Base-by-base conservation (phyloP, 2,888 invertebrate genomes). In the Drosophila stalkeri region DNA sequence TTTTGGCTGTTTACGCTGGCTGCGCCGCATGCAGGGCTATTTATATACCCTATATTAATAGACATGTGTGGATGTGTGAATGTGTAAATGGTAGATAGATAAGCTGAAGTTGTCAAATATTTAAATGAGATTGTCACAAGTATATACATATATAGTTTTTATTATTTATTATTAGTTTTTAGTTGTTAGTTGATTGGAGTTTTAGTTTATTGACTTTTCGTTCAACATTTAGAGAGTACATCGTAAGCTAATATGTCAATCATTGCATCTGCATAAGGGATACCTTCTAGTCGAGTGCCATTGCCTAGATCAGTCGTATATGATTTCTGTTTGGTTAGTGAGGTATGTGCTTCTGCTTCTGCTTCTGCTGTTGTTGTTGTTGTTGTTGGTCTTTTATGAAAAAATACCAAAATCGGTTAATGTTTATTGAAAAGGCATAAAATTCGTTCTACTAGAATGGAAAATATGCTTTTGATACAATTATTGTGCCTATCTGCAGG, bases 351-450 rank as follows among this genome's bases (percentile, higher is more conserved):
- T 43, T 27, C 39, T 27, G 27, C 18, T 43, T 14, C n/a, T 65
- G 35, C 27, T 35, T 1, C 35, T 35, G 33, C 11, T 35, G 9
- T 1, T 37, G 37, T 37, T 39, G 16, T 16, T 64, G 55, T 62
- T 70, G 73, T 68, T 74, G 73, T 69, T 64, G 67, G 75, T 84
- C 81, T 81, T 75, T 77, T 86, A 89, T 89, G 89, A 89, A 89
- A 91, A 90, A 89, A 90, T 91, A 87, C 91, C 91, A 76, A 92
- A 93, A 93, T 93, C 93, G 92, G 92, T 92, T 92, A 93, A 93
- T 93, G 93, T 93, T 93, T 93, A 93, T 93, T 93, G 93, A 93
- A 93, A 93, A 93, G 91, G 92, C 92, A 93, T 93, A 92, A 93
- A 93, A 93, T 92, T 92, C 92, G 92, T 92, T 93, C 93, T 92